These are phyloP conservation scores for Anoplophora glabripennis DNA, from an alignment of 1,140 invertebrate genomes.

Conservation along the genomic window DNA sequence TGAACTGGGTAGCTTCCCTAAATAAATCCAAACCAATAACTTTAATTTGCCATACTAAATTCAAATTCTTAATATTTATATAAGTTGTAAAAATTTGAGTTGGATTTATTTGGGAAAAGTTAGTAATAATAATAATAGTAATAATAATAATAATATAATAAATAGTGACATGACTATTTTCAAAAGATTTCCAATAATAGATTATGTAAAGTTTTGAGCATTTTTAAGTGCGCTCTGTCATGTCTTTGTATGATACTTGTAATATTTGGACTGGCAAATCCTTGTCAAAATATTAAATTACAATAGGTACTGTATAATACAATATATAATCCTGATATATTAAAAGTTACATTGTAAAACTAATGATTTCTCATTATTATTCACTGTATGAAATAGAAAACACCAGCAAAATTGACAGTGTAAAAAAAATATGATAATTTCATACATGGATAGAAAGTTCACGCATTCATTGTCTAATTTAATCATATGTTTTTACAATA, in stretches of 20 bases:
- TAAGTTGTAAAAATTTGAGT: conserved; percentile 36
- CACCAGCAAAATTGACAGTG: conserved; percentile 45
- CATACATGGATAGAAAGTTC: conserved; percentile 41
- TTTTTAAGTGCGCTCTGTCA: conserved; percentile 27
- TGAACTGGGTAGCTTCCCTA: conserved; percentile 47
- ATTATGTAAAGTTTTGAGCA: conserved; percentile 33
- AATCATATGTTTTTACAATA: conserved; percentile 45
- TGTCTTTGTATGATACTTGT: conserved; percentile 21
- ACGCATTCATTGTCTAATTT: conserved; percentile 45
- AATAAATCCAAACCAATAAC: conserved; percentile 45
- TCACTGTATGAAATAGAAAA: conserved; percentile 37
- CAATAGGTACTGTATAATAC: conserved; percentile 32
- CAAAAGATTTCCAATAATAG: conserved; percentile 32
- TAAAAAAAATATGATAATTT: conserved; percentile 40
- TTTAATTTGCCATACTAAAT: conserved; percentile 28
- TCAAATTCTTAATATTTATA: conserved; percentile 36
- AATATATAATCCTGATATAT: conserved; percentile 36
- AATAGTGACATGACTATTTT: conserved; percentile 31
- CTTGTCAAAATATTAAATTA: conserved; percentile 23
- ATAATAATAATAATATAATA: conserved; percentile 40
- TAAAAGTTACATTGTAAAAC: conserved; percentile 36
- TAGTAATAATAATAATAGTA: conserved; percentile 43
- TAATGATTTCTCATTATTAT: conserved; percentile 27
- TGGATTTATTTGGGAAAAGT: conserved; percentile 40
- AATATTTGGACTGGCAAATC: conserved; percentile 24